Base-by-base conservation (phyloP, 2,113 vertebrate species). In the Apodemus speciosus region DNA sequence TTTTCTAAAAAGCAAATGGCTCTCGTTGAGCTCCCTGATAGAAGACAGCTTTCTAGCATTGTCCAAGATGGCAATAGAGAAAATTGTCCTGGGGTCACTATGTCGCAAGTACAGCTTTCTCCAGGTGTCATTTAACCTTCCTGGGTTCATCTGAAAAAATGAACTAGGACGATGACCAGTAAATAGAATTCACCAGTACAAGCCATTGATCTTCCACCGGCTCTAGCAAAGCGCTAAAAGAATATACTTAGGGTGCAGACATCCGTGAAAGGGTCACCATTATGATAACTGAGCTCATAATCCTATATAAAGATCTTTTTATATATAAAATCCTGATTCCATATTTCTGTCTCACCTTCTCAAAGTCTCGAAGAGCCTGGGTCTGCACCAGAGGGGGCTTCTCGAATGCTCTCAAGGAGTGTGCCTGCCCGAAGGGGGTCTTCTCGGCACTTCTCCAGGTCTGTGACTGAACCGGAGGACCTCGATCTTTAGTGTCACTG, bases 341-440 rank as follows among this genome's bases (percentile, higher is more conserved):
- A 38, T 30, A 56, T 38, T 69, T 69, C n/a, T 4, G 35, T 85
- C 97, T 97, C 98, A 99, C 99, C 99, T 99, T 98, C 94, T 99
- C 99, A 3, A 99, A 99, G 96, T 99, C 99, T 94, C 99, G 94
- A 81, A 99, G 97, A 93, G 99, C 99, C 97, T 99, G 99, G 1
- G 98, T 98, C 95, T 99, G 99, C 10, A 98, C 88, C 30, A 98
- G 98, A 3, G 98, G 97, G 49, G 96, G 90, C 49, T 96, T 97
- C 93, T 99, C 98, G 94, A 99, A 98, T 90, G 98, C 98, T 93
- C 98, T 96, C 49, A 99, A 97, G 93, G 98, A 98, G 91, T 98
- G 98, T 8, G 97, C 97, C 93, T 99, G 99, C 0, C 97, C 96
- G 38, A 97, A 97, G 0, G 98, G 91, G 13, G 62, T 80, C 85